A percentile compares a stretch with the other conserved stretches of the same genome.
phyloP scores from a whole-genome alignment of 2,797 vertebrate genomes.

The Petrocephalus schoutedeni region DNA sequence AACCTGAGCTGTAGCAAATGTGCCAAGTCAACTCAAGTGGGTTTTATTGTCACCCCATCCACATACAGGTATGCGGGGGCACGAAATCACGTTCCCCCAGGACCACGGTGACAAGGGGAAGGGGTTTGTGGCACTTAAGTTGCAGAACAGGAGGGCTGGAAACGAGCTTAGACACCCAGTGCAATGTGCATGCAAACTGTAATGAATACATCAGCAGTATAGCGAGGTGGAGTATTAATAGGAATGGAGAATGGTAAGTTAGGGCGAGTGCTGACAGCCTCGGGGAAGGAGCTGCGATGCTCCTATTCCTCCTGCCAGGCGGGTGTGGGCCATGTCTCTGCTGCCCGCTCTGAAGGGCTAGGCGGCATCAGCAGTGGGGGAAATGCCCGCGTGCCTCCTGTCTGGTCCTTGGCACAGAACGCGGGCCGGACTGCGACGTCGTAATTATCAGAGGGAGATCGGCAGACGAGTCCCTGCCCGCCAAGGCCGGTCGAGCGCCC shows the following conservation, averaged over 20 bases:
- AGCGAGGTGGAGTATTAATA: not conserved
- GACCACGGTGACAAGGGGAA: not conserved
- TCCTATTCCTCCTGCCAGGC: not conserved
- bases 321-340: not conserved
- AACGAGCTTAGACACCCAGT: not conserved
- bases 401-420: not conserved
- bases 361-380: not conserved
- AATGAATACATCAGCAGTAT: not conserved
- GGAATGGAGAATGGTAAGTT: not conserved
- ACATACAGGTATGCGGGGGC: not conserved
- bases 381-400: not conserved
- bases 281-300: not conserved
- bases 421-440: not conserved
- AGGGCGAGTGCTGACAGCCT: not conserved
- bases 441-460: not conserved
- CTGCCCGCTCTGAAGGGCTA: not conserved
- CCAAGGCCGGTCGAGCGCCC: not conserved
- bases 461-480: not conserved
- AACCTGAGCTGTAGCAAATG: not conserved
- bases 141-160: not conserved
- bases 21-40: not conserved
- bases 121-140: not conserved
- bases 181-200: not conserved
- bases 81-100: not conserved
- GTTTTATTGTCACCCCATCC: not conserved